Evolutionary conservation across 2,888 invertebrate species (phyloP), one percentile per base, ranked within the genome.

Genomic region (Crepidodera aurea): DNA sequence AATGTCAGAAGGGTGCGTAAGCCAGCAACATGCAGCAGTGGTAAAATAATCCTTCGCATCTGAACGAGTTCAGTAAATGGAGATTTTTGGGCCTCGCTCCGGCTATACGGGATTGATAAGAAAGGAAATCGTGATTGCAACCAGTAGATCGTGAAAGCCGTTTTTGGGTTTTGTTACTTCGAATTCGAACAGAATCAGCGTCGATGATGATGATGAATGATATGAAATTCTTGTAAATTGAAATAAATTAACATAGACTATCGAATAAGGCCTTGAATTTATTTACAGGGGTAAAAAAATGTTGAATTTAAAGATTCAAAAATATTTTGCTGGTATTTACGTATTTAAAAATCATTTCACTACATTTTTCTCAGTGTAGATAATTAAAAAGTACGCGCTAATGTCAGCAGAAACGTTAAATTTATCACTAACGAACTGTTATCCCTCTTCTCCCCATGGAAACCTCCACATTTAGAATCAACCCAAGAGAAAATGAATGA

Each of bases 31-130:
- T 44, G 44, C 37, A 27, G 25, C 22, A 27, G 50, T 18, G 37
- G 48, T 42, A 39, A 19, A 57, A 60, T 60, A 57, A 66, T 62
- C 51, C 60, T 63, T 66, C 60, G 59, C 65, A 55, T 58, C 48
- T 54, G 65, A 63, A 66, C 63, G 63, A 66, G 51, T 63, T 62
- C 55, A 32, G 64, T 68, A 66, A 68, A 70, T 70, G 64, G 66
- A 65, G 13, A 2, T 10, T 37, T 44, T 54, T 66, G 46, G 65
- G 66, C 63, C 65, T 69, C 16, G 16, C 42, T 19, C 22, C 3
- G 42, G 19, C 65, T 65, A 64, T 65, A 69, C 66, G 65, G 61
- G 65, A 64, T 66, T 66, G 68, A 69, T 68, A 68, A 68, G 69
- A 66, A 69, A 67, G 54, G 48, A 53, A 54, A 46, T 39, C 27